phyloP scores from a whole-genome alignment of 2,797 vertebrate species.

The Pelodytes ibericus region DNA sequence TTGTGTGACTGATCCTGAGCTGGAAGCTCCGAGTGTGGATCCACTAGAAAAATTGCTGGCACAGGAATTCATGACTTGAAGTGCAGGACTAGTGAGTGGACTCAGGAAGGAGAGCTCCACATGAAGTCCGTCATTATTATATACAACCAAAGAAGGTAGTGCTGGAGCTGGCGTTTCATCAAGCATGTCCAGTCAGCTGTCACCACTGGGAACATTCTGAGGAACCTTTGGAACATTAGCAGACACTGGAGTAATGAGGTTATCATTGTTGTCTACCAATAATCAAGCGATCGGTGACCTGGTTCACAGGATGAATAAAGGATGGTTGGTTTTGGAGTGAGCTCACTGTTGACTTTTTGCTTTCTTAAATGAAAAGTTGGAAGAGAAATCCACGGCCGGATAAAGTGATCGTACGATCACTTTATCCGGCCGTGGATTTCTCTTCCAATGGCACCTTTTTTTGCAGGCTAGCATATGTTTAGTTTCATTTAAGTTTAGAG shows the following conservation, averaged over 20 bases:
- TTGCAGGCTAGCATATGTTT: no score
- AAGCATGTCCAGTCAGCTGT: conserved; percentile 77
- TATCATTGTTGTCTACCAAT: conserved; percentile 70
- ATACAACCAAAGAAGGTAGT: conserved; percentile 63
- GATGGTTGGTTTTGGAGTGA: background rate
- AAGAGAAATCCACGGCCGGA: no score
- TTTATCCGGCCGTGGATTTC: conserved; percentile 62
- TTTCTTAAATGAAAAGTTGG: conserved; percentile 8
- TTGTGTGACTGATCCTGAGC: conserved; percentile 77
- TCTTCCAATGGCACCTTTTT: conserved; percentile 88
- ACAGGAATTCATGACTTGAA: conserved; percentile 74
- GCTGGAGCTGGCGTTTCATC: conserved; percentile 69
- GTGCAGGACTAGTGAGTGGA: conserved; percentile 65
- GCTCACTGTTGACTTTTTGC: conserved; percentile 34
- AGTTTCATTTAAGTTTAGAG: no score
- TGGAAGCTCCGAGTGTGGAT: conserved; percentile 75
- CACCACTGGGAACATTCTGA: conserved; percentile 58
- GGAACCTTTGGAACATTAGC: conserved; percentile 28
- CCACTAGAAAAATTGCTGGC: conserved; percentile 81
- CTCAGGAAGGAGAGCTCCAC: conserved; percentile 72
- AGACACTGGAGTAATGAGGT: conserved; percentile 59
- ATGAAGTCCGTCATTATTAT: conserved; percentile 72
- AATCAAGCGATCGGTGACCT: conserved; percentile 81
- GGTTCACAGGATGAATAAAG: conserved; percentile 41
- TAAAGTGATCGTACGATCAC: conserved; percentile 29